Base-by-base conservation (phyloP, 2,113 vertebrate species). In the Grus americana region DNA sequence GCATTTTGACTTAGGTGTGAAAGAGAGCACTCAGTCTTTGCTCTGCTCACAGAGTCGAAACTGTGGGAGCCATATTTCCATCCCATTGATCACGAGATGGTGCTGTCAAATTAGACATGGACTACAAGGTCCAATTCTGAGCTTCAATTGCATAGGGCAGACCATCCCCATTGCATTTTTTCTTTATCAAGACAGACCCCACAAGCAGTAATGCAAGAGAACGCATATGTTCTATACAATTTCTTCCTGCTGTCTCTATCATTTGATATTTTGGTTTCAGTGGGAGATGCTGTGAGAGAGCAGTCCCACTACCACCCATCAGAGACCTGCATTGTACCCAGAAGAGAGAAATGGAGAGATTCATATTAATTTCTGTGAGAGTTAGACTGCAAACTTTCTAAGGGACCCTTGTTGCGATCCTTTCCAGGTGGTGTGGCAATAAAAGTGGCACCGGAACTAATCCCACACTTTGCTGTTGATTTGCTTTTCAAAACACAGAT, bases 151-250 rank as follows among this genome's bases (percentile, higher is more conserved):
- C 6, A 7, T 0, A 38, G 50, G 30, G 15, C 23, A 79, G 62
- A 74, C 40, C 50, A 66, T 30, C 5, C 49, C 34, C 2, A 2
- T 4, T 9, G 26, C 10, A 5, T 55, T 49, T 85, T 50, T 44
- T 15, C 26, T 71, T 62, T 57, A 18, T 19, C 32, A 6, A 42
- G 50, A 57, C 20, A 42, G 40, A 40, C 4, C 10, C 42, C 46
- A 38, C 17, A 44, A 49, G 36, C 26, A 58, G n/a, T 16, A 63
- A 16, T 11, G 75, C 11, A 55, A 44, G 15, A 75, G 9, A 66
- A 47, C 26, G 36, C 11, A 0, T 5, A 12, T 12, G 16, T 3
- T 29, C 32, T 10, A 5, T 9, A 16, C 21, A 44, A 50, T n/a
- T 76, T 54, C 52, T 50, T 57, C 81, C 59, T 30, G 15, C n/a